Evolutionary conservation across 2,797 vertebrate species (phyloP).

Genomic region (Sebastes miniatus): DNA sequence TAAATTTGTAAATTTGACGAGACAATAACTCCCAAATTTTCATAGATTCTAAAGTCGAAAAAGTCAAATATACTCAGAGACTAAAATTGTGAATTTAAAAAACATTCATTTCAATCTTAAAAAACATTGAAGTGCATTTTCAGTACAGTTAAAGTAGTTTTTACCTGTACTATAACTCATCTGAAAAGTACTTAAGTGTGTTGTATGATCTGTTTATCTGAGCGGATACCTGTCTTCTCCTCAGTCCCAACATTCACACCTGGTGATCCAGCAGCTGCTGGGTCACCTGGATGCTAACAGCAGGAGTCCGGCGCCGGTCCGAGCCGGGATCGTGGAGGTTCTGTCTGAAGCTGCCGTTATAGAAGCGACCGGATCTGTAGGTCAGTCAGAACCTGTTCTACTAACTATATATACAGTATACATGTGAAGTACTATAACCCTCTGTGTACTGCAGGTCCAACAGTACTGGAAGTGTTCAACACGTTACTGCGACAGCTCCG

Average conservation of each 20-base stretch:
- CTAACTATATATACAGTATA: no score
- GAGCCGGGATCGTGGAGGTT: constrained; percentile 91
- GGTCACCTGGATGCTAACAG: constrained; percentile 91
- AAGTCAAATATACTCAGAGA: no score
- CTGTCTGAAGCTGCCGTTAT: constrained; percentile 89
- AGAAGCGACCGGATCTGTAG: constrained; percentile 88
- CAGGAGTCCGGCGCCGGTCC: constrained; percentile 84
- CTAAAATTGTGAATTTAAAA: no score
- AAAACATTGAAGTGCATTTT: no score
- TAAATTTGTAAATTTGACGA: no score
- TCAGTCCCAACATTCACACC: constrained; percentile 91
- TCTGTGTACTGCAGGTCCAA: constrained; percentile 80
- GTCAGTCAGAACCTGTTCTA: constrained; percentile 66
- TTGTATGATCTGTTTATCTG: no score
- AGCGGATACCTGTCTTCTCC: no score
- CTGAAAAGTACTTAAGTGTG: neutral
- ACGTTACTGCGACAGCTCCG: constrained; percentile 89
- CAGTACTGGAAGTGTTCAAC: constrained; percentile 92
- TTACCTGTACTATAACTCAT: no score
- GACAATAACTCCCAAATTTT: no score
- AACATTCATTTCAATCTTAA: no score
- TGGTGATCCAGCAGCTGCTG: constrained; percentile 92
- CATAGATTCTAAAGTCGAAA: no score
- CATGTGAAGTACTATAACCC: no score
- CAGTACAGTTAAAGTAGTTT: neutral